Conservation (phyloP, 2,888 invertebrate genomes). For the Nymphalis polychloros region DNA sequence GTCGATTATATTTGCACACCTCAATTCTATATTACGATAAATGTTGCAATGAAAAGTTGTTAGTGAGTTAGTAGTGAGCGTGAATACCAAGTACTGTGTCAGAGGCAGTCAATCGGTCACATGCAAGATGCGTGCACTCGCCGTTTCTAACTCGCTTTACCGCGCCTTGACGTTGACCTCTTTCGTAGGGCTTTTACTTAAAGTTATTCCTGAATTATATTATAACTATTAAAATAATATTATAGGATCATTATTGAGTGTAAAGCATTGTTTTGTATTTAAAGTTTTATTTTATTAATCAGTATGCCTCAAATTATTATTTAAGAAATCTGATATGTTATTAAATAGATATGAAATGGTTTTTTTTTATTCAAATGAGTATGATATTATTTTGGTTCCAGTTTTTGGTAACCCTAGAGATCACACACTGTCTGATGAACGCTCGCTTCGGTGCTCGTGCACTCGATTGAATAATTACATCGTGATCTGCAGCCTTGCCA, state of each 20-base stretch:
- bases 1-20: not conserved
- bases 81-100: conserved; percentile 21
- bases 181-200: conserved; percentile 21
- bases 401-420: conserved; percentile 30
- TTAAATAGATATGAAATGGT: no score
- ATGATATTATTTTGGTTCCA: not conserved
- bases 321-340: no score
- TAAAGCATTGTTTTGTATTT: no score
- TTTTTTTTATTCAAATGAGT: no score
- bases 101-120: conserved; percentile 52
- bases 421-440: conserved; percentile 15
- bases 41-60: conserved; percentile 21
- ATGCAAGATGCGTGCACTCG: conserved; percentile 59
- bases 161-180: conserved; percentile 25
- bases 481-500: conserved; percentile 63
- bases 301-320: no score
- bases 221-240: not conserved
- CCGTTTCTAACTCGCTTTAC: conserved; percentile 26
- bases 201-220: conserved; percentile 6
- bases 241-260: not conserved
- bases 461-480: conserved; percentile 77
- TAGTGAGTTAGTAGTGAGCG: conserved; percentile 9
- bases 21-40: conserved; percentile 16
- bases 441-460: conserved; percentile 58
- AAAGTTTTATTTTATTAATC: no score